phyloP scores from a whole-genome alignment of 2,113 vertebrate genomes.

The Eclectus roratus region DNA sequence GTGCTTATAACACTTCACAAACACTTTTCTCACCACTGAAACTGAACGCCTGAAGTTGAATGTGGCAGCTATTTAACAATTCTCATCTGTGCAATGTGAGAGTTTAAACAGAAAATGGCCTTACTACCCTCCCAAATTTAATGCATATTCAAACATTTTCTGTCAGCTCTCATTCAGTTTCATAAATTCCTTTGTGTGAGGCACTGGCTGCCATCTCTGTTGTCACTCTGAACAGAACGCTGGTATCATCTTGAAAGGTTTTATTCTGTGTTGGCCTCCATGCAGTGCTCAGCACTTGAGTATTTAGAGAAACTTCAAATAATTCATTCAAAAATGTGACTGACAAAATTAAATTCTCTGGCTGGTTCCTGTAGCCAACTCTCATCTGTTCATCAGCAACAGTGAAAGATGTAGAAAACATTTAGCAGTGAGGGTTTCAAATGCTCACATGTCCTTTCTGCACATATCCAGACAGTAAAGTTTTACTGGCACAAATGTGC shows the following conservation, averaged over 20 bases:
- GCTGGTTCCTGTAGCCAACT: not conserved
- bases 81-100: not conserved
- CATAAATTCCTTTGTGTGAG: not conserved
- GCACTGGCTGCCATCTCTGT: not conserved
- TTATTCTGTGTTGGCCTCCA: not conserved
- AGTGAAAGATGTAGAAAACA: not conserved
- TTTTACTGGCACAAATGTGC: not conserved
- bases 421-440: not conserved
- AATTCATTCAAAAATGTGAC: not conserved
- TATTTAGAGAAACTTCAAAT: not conserved
- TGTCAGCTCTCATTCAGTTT: not conserved
- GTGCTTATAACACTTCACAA: not conserved
- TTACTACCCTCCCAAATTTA: not conserved
- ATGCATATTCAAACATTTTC: conserved; percentile 28
- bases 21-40: conserved; percentile 6
- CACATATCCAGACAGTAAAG: not conserved
- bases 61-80: conserved; percentile 18
- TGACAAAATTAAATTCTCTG: not conserved
- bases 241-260: not conserved
- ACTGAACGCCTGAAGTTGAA: not conserved
- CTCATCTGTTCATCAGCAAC: not conserved
- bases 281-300: not conserved
- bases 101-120: conserved; percentile 34
- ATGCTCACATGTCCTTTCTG: not conserved
- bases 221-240: not conserved